Conservation (phyloP, 1,140 invertebrate species). For the Cyclina sinensis region DNA sequence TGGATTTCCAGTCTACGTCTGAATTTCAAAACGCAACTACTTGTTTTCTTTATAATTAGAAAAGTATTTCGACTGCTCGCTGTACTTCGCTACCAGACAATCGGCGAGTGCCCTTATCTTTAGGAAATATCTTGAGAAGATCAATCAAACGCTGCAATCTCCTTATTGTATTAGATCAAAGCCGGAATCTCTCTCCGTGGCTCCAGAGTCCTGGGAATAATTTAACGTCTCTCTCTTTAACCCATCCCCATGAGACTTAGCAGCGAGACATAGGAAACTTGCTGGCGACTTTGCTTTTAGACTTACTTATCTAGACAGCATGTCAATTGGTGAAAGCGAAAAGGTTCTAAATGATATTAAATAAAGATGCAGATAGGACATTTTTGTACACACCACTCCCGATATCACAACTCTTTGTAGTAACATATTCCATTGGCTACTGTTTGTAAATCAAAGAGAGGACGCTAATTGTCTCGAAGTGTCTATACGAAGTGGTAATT, state of each 20-base stretch:
- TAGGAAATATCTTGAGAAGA: conserved; percentile 4
- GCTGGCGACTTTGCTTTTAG: conserved; percentile 26
- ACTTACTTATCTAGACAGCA: background rate
- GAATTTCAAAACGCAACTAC: background rate
- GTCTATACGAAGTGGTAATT: conserved; percentile 32
- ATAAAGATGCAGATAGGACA: no score
- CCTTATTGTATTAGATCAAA: conserved; percentile 35
- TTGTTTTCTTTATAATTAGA: conserved; percentile 3
- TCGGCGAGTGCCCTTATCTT: conserved; percentile 6
- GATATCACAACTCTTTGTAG: background rate
- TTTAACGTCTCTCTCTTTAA: conserved; percentile 23
- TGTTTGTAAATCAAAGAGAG: conserved; percentile 11
- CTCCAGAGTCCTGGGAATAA: conserved; percentile 24
- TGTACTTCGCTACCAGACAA: conserved; percentile 7
- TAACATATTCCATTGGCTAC: conserved; percentile 11
- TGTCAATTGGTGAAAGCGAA: no score
- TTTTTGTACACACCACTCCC: no score
- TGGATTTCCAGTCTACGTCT: background rate
- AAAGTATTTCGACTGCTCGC: background rate
- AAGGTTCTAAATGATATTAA: no score
- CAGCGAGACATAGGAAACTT: background rate
- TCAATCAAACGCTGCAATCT: conserved; percentile 12
- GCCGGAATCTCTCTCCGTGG: conserved; percentile 10
- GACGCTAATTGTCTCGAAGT: conserved; percentile 7
- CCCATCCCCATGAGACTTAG: background rate